Percentiles rank a stretch among this genome's conserved stretches.
phyloP scores from a whole-genome alignment of 2,113 vertebrate species.

The Oreotrochilus melanogaster region DNA sequence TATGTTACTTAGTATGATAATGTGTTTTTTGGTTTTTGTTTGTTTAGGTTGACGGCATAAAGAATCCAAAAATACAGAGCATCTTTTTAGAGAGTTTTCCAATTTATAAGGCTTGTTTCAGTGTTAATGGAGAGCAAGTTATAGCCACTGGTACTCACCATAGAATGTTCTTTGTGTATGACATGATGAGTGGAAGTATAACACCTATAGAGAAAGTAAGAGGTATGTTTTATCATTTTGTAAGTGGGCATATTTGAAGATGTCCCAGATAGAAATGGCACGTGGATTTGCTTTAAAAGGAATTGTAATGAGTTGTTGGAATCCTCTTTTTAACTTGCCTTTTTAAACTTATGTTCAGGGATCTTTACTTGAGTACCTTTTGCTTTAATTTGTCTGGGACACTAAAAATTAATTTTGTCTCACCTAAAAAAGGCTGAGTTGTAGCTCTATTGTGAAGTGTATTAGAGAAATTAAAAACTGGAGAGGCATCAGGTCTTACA shows the following conservation, averaged over 20 bases:
- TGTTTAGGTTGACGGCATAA: constrained; percentile 91
- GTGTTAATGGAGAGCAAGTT: constrained; percentile 86
- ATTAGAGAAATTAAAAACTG: not conserved
- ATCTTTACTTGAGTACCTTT: not conserved
- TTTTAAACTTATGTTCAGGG: not conserved
- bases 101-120: constrained; percentile 88
- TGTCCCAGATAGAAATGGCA: not conserved
- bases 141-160: constrained; percentile 89
- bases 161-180: constrained; percentile 93
- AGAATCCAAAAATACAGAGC: constrained; percentile 94
- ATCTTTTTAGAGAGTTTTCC: constrained; percentile 92
- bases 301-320: not conserved
- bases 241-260: not conserved
- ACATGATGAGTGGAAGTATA: constrained; percentile 93
- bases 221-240: constrained; percentile 77
- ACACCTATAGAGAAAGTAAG: constrained; percentile 83
- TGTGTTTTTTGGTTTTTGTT: not conserved
- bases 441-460: not conserved
- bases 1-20: not conserved
- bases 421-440: not conserved
- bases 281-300: not conserved
- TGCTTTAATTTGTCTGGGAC: not conserved
- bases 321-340: not conserved
- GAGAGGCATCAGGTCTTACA: not conserved
- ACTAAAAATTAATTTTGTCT: not conserved